These are phyloP conservation scores for Diglossa cyanea DNA, from an alignment of 2,797 vertebrate genomes.

Conservation along the genomic window DNA sequence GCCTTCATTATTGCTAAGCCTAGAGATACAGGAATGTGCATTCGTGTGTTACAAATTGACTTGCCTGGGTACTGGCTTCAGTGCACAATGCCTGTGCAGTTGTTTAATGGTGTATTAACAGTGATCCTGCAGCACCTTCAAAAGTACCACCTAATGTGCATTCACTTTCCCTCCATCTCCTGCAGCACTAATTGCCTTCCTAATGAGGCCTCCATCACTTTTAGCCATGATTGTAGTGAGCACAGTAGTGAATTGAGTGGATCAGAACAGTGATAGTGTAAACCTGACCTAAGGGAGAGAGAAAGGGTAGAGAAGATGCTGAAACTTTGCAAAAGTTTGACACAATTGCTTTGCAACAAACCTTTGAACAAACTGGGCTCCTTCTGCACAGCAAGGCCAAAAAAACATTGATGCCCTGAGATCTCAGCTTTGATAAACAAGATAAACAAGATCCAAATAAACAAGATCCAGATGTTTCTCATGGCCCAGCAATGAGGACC, in stretches of 20 bases:
- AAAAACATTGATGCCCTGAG: not conserved
- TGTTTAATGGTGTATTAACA: not conserved
- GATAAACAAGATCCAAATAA: not conserved
- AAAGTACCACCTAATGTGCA: not conserved
- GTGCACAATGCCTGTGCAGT: not conserved
- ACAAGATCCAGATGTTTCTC: not conserved
- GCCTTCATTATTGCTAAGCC: not conserved
- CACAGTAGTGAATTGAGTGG: not conserved
- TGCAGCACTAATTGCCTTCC: not conserved
- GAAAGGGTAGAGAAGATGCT: not conserved
- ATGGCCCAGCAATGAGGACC: not conserved
- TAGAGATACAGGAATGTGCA: not conserved
- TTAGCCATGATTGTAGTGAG: not conserved
- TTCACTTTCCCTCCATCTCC: not conserved
- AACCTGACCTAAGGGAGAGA: not conserved
- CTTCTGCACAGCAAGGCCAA: not conserved
- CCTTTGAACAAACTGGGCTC: not conserved
- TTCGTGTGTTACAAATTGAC: not conserved
- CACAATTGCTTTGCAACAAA: not conserved
- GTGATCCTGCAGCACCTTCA: slow-evolving; percentile 16
- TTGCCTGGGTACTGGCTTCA: not conserved
- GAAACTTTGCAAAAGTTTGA: not conserved
- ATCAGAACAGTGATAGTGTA: not conserved
- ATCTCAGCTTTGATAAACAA: not conserved
- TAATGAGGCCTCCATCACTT: not conserved